These are phyloP conservation scores for Euspilapteryx auroguttella DNA, from an alignment of 2,888 invertebrate genomes.

Conservation along the genomic window DNA sequence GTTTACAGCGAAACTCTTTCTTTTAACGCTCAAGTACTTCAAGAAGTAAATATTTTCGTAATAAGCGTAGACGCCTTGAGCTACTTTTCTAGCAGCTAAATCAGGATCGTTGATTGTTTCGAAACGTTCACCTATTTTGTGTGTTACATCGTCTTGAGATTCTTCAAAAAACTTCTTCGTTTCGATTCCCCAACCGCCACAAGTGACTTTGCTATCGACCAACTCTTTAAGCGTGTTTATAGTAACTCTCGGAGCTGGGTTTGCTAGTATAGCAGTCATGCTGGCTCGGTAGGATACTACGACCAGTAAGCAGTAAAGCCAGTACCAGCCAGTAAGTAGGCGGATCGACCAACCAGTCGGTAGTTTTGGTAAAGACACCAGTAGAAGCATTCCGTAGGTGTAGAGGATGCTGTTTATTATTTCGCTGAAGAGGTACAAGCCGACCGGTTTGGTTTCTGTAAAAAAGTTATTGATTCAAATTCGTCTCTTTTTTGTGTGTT, in stretches of 20 bases:
- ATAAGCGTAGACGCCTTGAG: slow-evolving; percentile 73
- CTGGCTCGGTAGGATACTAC: slow-evolving; percentile 82
- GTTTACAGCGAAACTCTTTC: slow-evolving; percentile 31
- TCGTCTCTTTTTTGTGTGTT: too few relatives aligned
- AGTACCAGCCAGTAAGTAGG: slow-evolving; percentile 84
- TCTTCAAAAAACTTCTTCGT: slow-evolving; percentile 70
- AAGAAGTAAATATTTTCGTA: slow-evolving; percentile 78
- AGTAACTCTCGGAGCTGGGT: slow-evolving; percentile 75
- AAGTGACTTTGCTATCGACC: slow-evolving; percentile 64
- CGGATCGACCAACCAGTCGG: slow-evolving; percentile 81
- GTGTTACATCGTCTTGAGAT: slow-evolving; percentile 68
- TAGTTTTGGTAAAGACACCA: slow-evolving; percentile 75
- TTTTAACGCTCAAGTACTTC: slow-evolving; percentile 64
- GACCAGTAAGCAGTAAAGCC: slow-evolving; percentile 80
- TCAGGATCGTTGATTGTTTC: slow-evolving; percentile 64
- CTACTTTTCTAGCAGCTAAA: slow-evolving; percentile 67
- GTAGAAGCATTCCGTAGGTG: slow-evolving; percentile 79
- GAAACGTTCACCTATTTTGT: slow-evolving; percentile 68
- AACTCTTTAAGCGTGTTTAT: slow-evolving; percentile 76
- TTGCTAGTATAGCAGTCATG: slow-evolving; percentile 82
- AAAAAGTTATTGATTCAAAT: too few relatives aligned
- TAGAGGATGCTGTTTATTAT: slow-evolving; percentile 74
- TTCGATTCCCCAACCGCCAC: slow-evolving; percentile 74
- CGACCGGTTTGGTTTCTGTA: slow-evolving; percentile 42
- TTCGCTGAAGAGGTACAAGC: slow-evolving; percentile 72